Evolutionary conservation across 2,113 vertebrate genomes (phyloP), one percentile per base, ranked within the genome.

Genomic region (Amblyopsis rosae): DNA sequence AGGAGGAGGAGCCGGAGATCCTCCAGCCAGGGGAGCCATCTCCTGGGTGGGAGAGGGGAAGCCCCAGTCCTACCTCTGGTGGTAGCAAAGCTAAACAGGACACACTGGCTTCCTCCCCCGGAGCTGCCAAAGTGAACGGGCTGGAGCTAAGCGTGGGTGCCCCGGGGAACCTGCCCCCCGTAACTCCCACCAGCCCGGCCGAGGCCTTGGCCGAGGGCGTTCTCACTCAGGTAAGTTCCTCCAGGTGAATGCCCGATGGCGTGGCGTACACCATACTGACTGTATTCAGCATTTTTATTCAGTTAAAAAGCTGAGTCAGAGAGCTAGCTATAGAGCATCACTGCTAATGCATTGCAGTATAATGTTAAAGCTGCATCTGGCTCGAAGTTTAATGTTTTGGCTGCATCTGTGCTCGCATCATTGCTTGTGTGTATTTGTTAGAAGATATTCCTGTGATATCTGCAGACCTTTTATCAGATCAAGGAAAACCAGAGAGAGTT

Each of bases 181-280:
- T 92, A 35, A 98, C 95, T 1, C 95, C 95, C 55, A 96, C 96
- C 76, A 99, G 96, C 82, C 94, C 94, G 0, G 94, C 95, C 80
- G 96, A 98, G 68, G 97, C 95, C 15, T 92, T 98, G 88, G 96
- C 96, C 1, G 96, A 98, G 84, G 97, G 96, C 68, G 94, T 95
- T 0, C 90, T 97, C 55, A 96, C 96, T 64, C 96, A 94, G 94
- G 96, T 98, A 96, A 95, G 92, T 58, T 1, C 32, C 48, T 15
- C 33, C 33, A 53, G 56, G 33, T 57, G 59, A 79, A 56, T 62
- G 19, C 8, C 67, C 53, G 62, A 58, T 70, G 65, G 83, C 78
- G 80, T 75, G 59, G 32, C 78, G 69, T 33, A 67, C 83, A 86
- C 79, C 45, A 78, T 73, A n/a, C 67, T 74, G 79, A 79, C 81